Conservation (phyloP, 2,113 vertebrate species). For the Tursiops truncatus region DNA sequence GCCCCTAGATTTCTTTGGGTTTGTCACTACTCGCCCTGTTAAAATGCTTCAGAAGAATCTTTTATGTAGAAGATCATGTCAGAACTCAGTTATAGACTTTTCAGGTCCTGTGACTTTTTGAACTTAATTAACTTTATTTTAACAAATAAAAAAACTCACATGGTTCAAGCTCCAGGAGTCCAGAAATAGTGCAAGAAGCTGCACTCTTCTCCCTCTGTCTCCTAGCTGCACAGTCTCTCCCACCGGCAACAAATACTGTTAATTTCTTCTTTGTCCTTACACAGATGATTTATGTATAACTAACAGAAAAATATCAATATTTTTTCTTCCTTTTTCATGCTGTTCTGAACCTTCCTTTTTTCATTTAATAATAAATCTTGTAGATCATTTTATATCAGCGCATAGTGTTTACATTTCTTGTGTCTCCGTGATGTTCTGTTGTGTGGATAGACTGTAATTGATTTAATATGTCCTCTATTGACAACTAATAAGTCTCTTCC, state of each 20-base stretch:
- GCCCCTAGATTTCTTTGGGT: not conserved
- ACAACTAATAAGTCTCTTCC: not conserved
- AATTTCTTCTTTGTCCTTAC: not conserved
- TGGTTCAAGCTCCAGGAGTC: not conserved
- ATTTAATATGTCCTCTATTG: not conserved
- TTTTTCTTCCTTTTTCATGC: not conserved
- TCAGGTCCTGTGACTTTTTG: not conserved
- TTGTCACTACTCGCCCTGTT: not conserved
- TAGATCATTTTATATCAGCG: not conserved
- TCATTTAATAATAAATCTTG: not conserved
- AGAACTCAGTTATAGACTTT: not conserved
- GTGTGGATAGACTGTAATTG: not conserved
- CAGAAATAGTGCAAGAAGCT: not conserved
- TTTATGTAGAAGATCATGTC: not conserved
- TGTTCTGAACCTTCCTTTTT: not conserved
- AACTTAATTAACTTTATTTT: not conserved
- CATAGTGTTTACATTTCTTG: not conserved
- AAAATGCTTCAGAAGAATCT: not conserved
- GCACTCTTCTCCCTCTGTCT: not conserved
- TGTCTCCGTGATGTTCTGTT: not conserved
- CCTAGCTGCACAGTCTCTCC: not conserved
- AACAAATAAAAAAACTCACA: not conserved
- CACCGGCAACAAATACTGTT: not conserved
- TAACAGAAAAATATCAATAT: not conserved
- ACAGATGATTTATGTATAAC: not conserved